Conservation (phyloP, 2,113 vertebrate species). For the Colossoma macropomum region DNA sequence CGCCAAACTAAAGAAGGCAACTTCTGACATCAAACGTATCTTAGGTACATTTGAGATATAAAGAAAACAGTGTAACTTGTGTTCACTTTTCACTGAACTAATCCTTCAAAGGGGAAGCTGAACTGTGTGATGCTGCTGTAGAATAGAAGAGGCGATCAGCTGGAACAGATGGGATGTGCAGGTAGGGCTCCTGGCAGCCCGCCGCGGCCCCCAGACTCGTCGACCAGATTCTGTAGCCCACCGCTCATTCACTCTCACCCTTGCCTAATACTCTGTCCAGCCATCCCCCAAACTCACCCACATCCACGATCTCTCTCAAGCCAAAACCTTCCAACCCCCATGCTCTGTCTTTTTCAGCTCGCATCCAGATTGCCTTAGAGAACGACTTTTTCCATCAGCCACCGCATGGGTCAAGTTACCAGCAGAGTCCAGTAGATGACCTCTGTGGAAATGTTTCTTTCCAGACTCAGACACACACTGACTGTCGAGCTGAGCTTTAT, state of each 20-base stretch:
- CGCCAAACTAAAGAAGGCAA: too few species aligned
- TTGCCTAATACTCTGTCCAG: background rate
- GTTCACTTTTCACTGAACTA: too few species aligned
- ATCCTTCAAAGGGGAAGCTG: background rate
- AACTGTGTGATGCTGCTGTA: background rate
- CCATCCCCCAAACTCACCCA: background rate
- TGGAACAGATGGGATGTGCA: background rate
- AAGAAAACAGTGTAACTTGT: too few species aligned
- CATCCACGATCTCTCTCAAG: background rate
- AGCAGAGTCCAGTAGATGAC: background rate
- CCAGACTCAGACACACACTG: background rate
- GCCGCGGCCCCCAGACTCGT: background rate
- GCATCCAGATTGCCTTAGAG: background rate
- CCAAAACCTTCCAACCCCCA: background rate
- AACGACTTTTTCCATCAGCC: background rate
- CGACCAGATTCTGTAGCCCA: background rate
- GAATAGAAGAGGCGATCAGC: background rate
- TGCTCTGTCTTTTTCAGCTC: background rate
- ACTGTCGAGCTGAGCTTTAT: conserved; percentile 16
- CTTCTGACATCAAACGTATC: too few species aligned
- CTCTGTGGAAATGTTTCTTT: background rate
- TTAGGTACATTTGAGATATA: too few species aligned
- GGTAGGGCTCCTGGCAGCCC: background rate
- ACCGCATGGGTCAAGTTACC: background rate
- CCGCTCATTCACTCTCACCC: background rate